Evolutionary conservation across 2,888 invertebrate species (phyloP), one percentile per base, ranked within the genome.

Genomic region (Caenorhabditis panamensis): DNA sequence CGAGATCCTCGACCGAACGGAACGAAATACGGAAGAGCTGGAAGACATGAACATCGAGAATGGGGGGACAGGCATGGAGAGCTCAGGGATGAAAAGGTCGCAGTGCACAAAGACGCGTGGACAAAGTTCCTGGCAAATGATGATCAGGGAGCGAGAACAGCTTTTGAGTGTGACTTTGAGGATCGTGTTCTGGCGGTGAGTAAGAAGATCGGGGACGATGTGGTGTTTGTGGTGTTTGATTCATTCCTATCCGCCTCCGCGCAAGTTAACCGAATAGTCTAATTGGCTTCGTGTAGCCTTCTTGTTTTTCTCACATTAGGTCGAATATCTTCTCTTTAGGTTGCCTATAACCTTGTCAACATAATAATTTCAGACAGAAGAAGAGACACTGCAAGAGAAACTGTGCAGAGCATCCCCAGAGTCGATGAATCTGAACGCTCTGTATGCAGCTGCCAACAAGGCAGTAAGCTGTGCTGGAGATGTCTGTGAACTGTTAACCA

Each of bases 31-130:
- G 90, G 90, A 18, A 69, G 89, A 63, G 88, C 89, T 11, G 87
- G 88, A 61, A 87, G 88, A 78, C 86, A 90, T 63, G 88, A 90
- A 69, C 84, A 89, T 59, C 77, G 90, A 47, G 84, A 87, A 53
- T 90, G 90, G 90, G 90, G 90, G 16, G 89, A 90, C 58, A 76
- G 88, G 67, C 89, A 89, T 56, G 89, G 90, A 68, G 90, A 90
- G 58, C 72, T 90, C 47, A 75, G 85, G 26, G 87, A 87, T 41
- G 90, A 90, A 75, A 90, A 90, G 75, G 87, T 88, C 20, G 88
- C 88, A 2, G 87, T 87, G 9, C 90, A 90, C 72, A 90, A 89
- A 58, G 90, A 90, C 67, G 85, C 87, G 28, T 90, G 89, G 89
- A 89, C 88, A 20, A 88, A 88, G 69, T 88, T 88, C 73, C 63